Percentiles rank a stretch among this genome's conserved stretches.
phyloP scores from a whole-genome alignment of 2,797 vertebrate genomes.

The Odontamblyopus rebecca region DNA sequence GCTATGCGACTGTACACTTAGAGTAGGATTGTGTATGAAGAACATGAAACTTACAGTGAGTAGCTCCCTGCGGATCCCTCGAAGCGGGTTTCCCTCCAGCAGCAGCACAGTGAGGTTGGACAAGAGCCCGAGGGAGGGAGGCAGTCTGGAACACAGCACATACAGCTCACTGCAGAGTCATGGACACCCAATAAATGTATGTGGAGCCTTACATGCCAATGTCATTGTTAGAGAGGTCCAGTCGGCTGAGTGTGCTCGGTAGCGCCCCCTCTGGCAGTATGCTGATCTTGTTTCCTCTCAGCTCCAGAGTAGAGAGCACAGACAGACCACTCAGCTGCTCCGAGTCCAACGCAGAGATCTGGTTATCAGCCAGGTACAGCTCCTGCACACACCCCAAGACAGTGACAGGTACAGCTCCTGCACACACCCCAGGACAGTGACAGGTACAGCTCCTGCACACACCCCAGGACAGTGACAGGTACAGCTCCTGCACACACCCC shows the following conservation, averaged over 20 bases:
- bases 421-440: too few relatives aligned
- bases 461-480: too few relatives aligned
- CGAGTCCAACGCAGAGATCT: constrained; percentile 77
- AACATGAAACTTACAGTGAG: constrained; percentile 79
- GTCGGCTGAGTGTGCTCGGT: constrained; percentile 81
- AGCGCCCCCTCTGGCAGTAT: constrained; percentile 78
- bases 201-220: constrained; percentile 57
- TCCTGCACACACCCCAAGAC: constrained; percentile 27
- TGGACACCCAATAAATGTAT: not conserved
- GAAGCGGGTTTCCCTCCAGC: constrained; percentile 92
- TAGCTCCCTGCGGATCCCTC: constrained; percentile 90
- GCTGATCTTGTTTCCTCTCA: constrained; percentile 87
- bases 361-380: constrained; percentile 77
- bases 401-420: too few relatives aligned
- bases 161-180: too few relatives aligned
- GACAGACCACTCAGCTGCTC: constrained; percentile 79
- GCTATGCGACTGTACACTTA: too few relatives aligned
- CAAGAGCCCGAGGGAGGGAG: constrained; percentile 85
- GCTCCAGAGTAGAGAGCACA: constrained; percentile 82
- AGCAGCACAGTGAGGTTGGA: constrained; percentile 86
- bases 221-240: constrained; percentile 81
- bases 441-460: too few relatives aligned
- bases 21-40: too few relatives aligned
- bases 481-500: too few relatives aligned
- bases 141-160: constrained; percentile 77